phyloP scores from a whole-genome alignment of 1,140 invertebrate species.

The Drosophila nigromelanica region DNA sequence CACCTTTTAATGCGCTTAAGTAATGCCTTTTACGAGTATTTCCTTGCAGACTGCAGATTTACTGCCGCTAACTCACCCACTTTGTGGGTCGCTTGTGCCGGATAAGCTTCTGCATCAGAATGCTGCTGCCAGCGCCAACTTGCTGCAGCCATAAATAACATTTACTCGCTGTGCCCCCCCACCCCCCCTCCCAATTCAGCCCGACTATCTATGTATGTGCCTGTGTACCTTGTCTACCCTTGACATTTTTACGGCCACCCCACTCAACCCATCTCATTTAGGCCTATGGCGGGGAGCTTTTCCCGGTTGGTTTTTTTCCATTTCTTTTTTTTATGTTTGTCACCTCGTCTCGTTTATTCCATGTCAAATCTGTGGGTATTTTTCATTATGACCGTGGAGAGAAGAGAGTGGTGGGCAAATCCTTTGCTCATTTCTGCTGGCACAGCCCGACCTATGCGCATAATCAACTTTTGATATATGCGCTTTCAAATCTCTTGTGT shows the following conservation, averaged over 20 bases:
- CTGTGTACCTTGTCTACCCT: constrained; percentile 50
- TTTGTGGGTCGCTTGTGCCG: constrained; percentile 40
- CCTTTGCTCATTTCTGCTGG: constrained; percentile 48
- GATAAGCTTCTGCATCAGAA: constrained; percentile 31
- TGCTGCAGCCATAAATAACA: constrained; percentile 77
- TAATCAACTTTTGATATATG: constrained; percentile 80
- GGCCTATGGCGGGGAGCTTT: constrained; percentile 37
- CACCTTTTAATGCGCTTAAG: constrained; percentile 60
- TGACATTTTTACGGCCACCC: constrained; percentile 72
- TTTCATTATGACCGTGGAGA: constrained; percentile 49
- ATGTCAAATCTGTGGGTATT: constrained; percentile 76
- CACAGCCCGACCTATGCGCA: constrained; percentile 44
- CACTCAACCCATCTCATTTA: constrained; percentile 63
- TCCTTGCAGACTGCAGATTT: constrained; percentile 63
- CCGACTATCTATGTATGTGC: constrained; percentile 14
- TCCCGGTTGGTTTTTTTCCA: constrained; percentile 23
- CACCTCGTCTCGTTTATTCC: constrained; percentile 75
- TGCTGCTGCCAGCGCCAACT: constrained; percentile 21
- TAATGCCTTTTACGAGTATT: constrained; percentile 62
- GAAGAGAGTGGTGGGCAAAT: not conserved
- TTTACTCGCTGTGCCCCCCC: too few relatives aligned
- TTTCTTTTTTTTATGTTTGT: constrained; percentile 58
- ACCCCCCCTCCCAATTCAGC: not conserved
- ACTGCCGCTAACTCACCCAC: constrained; percentile 41
- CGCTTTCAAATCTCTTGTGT: constrained; percentile 75